A percentile compares a stretch with the other conserved stretches of the same genome.
Conservation (phyloP, 2,113 vertebrate species). For the Montifringilla adamsi region DNA sequence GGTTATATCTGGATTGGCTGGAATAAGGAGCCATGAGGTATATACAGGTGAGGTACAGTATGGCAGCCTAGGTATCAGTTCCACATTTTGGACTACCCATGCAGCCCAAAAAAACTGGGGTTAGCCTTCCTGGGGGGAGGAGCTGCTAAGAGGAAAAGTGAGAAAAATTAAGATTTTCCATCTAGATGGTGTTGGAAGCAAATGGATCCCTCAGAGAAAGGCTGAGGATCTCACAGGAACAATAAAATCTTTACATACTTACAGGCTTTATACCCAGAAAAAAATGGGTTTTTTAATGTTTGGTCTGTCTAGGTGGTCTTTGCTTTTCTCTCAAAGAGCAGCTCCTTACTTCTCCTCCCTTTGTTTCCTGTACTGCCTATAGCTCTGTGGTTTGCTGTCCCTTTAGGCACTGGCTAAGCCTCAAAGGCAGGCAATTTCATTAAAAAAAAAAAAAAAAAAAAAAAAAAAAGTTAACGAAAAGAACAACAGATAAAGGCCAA, state of each 20-base stretch:
- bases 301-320: neutral
- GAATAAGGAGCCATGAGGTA: neutral
- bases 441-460: neutral
- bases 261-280: neutral
- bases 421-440: neutral
- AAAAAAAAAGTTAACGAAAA: neutral
- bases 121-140: neutral
- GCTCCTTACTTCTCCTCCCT: neutral
- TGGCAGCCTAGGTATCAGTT: neutral
- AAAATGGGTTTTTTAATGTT: neutral
- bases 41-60: neutral
- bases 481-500: conserved; percentile 21
- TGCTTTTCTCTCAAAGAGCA: neutral
- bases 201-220: neutral
- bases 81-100: neutral
- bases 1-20: neutral
- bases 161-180: neutral
- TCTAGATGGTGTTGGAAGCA: neutral
- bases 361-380: neutral
- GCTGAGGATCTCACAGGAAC: neutral
- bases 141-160: neutral
- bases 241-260: neutral
- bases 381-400: neutral
- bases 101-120: accelerated
- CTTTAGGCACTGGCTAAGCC: conserved; percentile 2